Conservation (phyloP, 30 jellyfish, hydroid and myxozoan genomes). For the Nemopilema nomurai region DNA sequence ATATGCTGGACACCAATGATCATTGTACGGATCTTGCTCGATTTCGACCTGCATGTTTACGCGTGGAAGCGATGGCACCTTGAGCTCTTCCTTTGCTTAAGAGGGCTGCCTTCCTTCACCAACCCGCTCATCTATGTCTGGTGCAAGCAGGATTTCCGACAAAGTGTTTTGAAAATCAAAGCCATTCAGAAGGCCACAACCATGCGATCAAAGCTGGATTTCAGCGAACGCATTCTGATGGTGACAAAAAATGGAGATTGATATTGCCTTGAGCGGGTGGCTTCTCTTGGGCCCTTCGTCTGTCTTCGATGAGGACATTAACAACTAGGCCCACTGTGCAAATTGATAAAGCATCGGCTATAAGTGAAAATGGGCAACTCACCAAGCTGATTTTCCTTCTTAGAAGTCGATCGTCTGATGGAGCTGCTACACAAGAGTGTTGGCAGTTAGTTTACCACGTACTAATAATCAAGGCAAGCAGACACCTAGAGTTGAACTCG, state of each 20-base stretch:
- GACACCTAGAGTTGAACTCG: too few relatives aligned
- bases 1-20: slow-evolving; percentile 67
- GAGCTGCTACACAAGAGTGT: too few relatives aligned
- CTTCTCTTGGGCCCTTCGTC: too few relatives aligned
- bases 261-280: not conserved
- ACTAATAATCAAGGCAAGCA: too few relatives aligned
- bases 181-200: not conserved
- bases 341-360: too few relatives aligned
- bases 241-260: not conserved
- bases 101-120: slow-evolving; percentile 43
- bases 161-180: slow-evolving; percentile 23
- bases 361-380: too few relatives aligned
- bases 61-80: slow-evolving; percentile 6
- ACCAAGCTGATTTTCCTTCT: too few relatives aligned
- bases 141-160: slow-evolving; percentile 65
- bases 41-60: slow-evolving; percentile 1
- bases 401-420: too few relatives aligned
- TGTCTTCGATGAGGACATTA: too few relatives aligned
- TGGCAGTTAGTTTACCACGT: too few relatives aligned
- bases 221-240: not conserved
- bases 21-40: slow-evolving; percentile 24
- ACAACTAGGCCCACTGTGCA: too few relatives aligned
- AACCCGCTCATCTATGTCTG: slow-evolving; percentile 63
- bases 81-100: slow-evolving; percentile 38
- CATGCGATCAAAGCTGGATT: not conserved